phyloP scores from a whole-genome alignment of 2,797 vertebrate genomes.

The Lepilemur septentrionalis region DNA sequence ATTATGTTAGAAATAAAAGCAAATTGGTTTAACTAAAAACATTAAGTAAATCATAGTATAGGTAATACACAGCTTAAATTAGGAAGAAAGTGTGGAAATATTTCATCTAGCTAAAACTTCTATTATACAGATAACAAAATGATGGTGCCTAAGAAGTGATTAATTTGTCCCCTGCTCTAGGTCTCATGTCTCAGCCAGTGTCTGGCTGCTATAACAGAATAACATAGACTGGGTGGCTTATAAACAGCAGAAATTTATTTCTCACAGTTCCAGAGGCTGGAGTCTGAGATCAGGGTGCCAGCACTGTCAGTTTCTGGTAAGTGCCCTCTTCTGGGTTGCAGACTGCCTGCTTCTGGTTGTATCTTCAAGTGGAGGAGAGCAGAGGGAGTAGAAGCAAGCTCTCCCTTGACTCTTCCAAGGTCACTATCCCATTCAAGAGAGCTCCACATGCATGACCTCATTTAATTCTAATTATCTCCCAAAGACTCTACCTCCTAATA shows the following conservation, averaged over 20 bases:
- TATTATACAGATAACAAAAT: neutral
- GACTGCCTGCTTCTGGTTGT: neutral
- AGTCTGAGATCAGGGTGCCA: no score
- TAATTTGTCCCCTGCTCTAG: neutral
- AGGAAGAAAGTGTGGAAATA: neutral
- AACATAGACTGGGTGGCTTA: neutral
- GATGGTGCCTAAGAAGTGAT: neutral
- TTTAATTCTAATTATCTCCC: neutral
- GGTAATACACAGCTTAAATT: neutral
- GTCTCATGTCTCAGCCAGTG: neutral
- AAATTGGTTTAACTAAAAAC: constrained; percentile 32
- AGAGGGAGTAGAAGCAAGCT: neutral
- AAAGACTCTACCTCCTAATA: neutral
- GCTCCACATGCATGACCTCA: neutral
- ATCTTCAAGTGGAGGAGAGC: neutral
- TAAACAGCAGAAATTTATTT: neutral
- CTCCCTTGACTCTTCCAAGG: neutral
- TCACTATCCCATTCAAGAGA: neutral
- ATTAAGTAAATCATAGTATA: neutral
- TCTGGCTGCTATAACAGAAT: neutral
- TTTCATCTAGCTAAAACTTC: neutral
- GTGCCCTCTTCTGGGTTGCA: neutral
- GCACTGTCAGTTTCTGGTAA: neutral
- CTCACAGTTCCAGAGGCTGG: neutral
- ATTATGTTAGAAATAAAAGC: constrained; percentile 1